Evolutionary conservation across 2,888 invertebrate genomes (phyloP), one percentile per base, ranked within the genome.

Genomic region (Gnatocerus cornutus): DNA sequence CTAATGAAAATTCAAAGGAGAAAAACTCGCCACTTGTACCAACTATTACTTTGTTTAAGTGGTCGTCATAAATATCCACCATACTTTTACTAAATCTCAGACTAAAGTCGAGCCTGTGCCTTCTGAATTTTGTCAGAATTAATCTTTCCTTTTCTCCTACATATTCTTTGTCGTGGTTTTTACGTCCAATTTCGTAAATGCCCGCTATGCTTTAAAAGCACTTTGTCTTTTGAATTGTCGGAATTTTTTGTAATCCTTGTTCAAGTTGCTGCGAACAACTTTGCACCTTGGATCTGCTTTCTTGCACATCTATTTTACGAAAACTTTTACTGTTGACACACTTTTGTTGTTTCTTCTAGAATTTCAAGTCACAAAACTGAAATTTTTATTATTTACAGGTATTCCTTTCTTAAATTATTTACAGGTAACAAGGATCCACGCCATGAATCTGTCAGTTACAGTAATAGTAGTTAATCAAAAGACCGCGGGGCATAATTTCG

Each of bases 171-270:
- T 45, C 46, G 46, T 29, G 46, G 59, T 59, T 59, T 59, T 59
- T 59, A 46, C 33, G 37, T 59, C 59, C 59, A 46, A 59, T 59
- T 59, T 59, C 33, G 21, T 46, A 46, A 59, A 45, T 59, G 45
- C 46, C 59, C 56, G 14, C 46, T 46, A 59, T 45, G 59, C 46
- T 59, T 59, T 48, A 46, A 45, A 59, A 59, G 46, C 59, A 59
- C 59, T 59, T 59, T 58, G 45, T 58, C 58, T 58, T 58, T 58
- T 12, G 58, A 41, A 58, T 58, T 43, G 58, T 29, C 43, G 13
- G 41, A 39, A 58, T 58, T 58, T 58, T 58, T 58, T 58, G 43
- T 41, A 58, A 58, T 58, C 29, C 29, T 58, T 58, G 58, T 37
- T 58, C 16, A 43, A 58, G 27, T 43, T 58, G 43, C 43, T 58